Percentiles rank a stretch among this genome's conserved stretches.
These are phyloP conservation scores for Cavia porcellus DNA, from an alignment of 2,113 vertebrate species.

Conservation along the genomic window DNA sequence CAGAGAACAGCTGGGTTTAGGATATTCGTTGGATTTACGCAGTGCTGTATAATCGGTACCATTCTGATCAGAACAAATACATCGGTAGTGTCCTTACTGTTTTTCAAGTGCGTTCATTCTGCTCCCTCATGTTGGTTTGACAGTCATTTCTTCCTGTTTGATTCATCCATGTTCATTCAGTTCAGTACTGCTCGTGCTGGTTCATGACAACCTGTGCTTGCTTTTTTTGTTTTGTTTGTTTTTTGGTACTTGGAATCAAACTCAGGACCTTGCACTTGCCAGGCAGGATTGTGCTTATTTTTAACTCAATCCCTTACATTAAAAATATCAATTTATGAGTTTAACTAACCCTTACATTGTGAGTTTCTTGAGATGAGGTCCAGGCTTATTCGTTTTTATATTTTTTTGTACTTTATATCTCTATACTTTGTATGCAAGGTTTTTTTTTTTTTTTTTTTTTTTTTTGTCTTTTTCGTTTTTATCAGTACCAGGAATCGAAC, in stretches of 20 bases:
- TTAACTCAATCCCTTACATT: not conserved
- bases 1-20: not conserved
- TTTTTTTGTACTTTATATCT: not conserved
- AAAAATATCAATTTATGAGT: not conserved
- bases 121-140: not conserved
- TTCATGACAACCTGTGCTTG: not conserved
- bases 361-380: not conserved
- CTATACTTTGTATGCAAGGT: not conserved
- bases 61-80: not conserved
- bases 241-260: too few species aligned
- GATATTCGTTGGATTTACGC: not conserved
- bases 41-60: not conserved
- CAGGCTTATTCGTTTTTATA: not conserved
- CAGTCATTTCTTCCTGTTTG: slow-evolving; percentile 11
- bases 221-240: not conserved
- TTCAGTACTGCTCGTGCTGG: not conserved
- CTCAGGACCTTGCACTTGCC: too few species aligned
- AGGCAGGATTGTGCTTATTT: not conserved
- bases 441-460: too few species aligned
- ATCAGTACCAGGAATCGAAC: too few species aligned
- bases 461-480: too few species aligned
- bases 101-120: not conserved
- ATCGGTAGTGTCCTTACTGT: not conserved
- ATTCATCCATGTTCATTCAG: not conserved
- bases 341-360: not conserved